Evolutionary conservation across 64 coral and sea anemone genomes (phyloP).

Genomic region (Porites australiensis): DNA sequence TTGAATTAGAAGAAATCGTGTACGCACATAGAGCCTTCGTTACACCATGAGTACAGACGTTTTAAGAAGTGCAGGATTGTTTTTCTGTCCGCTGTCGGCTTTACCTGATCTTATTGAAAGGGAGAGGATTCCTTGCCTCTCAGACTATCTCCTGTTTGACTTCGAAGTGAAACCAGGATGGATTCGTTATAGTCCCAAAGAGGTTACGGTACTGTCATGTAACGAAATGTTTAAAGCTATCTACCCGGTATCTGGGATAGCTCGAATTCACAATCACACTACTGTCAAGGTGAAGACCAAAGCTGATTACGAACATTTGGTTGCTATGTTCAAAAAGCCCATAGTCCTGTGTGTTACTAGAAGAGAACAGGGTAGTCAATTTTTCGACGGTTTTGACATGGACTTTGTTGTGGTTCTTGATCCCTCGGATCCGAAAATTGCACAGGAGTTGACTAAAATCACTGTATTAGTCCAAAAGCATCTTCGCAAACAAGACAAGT

Average conservation of each 20-base stretch:
- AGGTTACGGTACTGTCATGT: neutral
- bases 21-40: too few relatives aligned
- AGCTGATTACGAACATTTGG: neutral
- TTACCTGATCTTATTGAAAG: conserved; percentile 6
- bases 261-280: neutral
- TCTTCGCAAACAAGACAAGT: conserved; percentile 19
- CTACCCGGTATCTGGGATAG: neutral
- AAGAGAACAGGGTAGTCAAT: neutral
- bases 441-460: conserved; percentile 14
- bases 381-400: conserved; percentile 11
- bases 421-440: neutral
- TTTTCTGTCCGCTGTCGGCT: conserved; percentile 38
- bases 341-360: conserved; percentile 13
- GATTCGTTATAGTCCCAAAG: conserved; percentile 27
- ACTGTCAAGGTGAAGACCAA: conserved; percentile 1
- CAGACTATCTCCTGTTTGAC: neutral
- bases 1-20: too few relatives aligned
- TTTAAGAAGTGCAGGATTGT: neutral
- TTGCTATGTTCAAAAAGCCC: conserved; percentile 3
- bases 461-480: conserved; percentile 9
- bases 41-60: neutral
- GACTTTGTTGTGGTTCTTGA: conserved; percentile 9
- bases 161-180: conserved; percentile 5
- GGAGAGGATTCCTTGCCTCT: neutral
- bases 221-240: conserved; percentile 31